phyloP scores from a whole-genome alignment of 1,140 invertebrate genomes.

The Pseudomyrmex concolor region DNA sequence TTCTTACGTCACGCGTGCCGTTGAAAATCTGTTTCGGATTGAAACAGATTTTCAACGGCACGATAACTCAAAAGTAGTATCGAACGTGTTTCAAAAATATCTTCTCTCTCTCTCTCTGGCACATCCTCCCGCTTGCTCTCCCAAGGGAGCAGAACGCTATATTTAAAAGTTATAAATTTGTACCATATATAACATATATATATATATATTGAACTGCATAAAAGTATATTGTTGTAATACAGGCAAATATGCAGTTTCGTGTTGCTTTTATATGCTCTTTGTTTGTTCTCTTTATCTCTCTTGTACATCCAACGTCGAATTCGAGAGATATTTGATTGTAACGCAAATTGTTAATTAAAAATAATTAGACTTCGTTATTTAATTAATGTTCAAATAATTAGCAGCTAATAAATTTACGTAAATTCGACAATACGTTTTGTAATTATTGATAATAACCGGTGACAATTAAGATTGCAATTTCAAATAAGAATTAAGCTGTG shows the following conservation, averaged over 20 bases:
- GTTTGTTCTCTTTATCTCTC: slow-evolving; percentile 11
- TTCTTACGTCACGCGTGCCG: background rate
- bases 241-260: background rate
- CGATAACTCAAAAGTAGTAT: background rate
- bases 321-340: background rate
- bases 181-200: background rate
- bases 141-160: too few relatives aligned
- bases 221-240: background rate
- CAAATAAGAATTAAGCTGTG: slow-evolving; percentile 1
- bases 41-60: background rate
- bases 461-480: background rate
- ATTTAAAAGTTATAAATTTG: slow-evolving; percentile 25
- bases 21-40: background rate
- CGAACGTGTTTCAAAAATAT: background rate
- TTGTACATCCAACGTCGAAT: background rate
- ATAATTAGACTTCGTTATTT: slow-evolving; percentile 21
- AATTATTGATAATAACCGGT: slow-evolving; percentile 3
- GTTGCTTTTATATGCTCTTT: background rate
- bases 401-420: background rate
- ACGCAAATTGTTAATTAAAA: slow-evolving; percentile 25
- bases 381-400: slow-evolving; percentile 25
- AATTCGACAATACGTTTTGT: slow-evolving; percentile 24
- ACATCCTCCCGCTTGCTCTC: background rate
- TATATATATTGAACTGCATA: too few relatives aligned
- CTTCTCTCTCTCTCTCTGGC: background rate